Conservation (phyloP, 2,888 invertebrate genomes). For the Mythimna albipuncta region DNA sequence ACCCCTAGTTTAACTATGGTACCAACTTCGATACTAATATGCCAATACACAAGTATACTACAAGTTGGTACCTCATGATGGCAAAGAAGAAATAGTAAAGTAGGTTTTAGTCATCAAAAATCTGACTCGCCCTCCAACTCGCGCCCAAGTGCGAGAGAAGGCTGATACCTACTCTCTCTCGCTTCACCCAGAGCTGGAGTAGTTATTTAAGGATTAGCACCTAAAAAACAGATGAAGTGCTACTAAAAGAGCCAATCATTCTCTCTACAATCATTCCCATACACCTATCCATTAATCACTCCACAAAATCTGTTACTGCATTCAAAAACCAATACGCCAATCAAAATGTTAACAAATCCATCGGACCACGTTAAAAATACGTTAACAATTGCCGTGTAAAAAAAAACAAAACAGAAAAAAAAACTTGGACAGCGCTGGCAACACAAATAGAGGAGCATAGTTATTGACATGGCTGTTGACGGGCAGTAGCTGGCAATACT, state of each 20-base stretch:
- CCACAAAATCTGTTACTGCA: conserved; percentile 4
- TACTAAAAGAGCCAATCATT: background rate
- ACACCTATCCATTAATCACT: background rate
- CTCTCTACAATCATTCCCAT: background rate
- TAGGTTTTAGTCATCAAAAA: too few relatives aligned
- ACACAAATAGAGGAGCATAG: conserved; percentile 29
- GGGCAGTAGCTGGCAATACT: conserved; percentile 9
- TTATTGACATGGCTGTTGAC: conserved; percentile 32
- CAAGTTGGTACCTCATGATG: too few relatives aligned
- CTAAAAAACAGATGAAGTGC: too few relatives aligned
- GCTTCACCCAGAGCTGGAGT: too few relatives aligned
- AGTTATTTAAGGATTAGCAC: too few relatives aligned
- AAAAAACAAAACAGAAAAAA: conserved; percentile 17
- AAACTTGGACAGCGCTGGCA: conserved; percentile 19
- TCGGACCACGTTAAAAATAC: conserved; percentile 11
- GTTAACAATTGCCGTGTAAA: conserved; percentile 29
- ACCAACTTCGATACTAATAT: too few relatives aligned
- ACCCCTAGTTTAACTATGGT: too few relatives aligned
- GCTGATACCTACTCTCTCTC: too few relatives aligned
- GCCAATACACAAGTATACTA: too few relatives aligned
- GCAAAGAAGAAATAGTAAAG: too few relatives aligned
- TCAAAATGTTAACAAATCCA: conserved; percentile 30
- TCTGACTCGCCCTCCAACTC: too few relatives aligned
- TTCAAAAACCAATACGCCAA: conserved; percentile 11
- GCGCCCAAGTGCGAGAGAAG: too few relatives aligned